Evolutionary conservation across 1,140 invertebrate species (phyloP), one percentile per base, ranked within the genome.

Genomic region (Popillia japonica): DNA sequence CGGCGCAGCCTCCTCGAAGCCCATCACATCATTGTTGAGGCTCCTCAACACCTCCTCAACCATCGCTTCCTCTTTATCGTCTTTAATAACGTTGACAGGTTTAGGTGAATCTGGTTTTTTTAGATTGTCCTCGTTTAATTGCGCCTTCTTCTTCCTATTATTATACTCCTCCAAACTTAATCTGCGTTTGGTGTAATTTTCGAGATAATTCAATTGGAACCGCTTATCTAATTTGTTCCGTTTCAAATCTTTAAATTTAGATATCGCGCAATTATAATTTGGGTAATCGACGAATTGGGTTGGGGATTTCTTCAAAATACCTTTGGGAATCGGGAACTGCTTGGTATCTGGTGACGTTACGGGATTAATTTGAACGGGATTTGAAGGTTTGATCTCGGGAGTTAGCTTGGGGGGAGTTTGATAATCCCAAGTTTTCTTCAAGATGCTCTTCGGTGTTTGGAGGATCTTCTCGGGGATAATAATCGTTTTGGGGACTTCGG

Each of bases 131-230:
- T 2, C 8, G 3, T 27, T 68, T 1, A 20, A 6, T 14, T 22
- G 22, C 0, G 2, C 7, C 20, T 68, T 68, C 61, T 75, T 79
- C 41, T 41, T 77, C 17, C 75, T 40, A n/a, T 72, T 74, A 17
- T 79, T 79, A 20, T 79, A 79, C 20, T 79, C 78, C 34, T 79
- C n/a, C 4, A 79, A 44, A 40, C 78, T 79, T 34, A 79, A 72
- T 27, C 78, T 23, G 0, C 61, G 20, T 34, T 22, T 68, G 22
- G 27, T 68, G 20, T 22, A 27, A 68, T 68, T 68, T 6, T 17
- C 22, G 8, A 68, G 27, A 10, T 22, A 68, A 7, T 68, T 20
- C 7, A 22, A 68, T 10, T 34, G 10, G 61, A 68, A 68, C 2
- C 9, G 61, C 9, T 22, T 34, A 14, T 68, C 61, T 3, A 22